phyloP scores from a whole-genome alignment of 2,797 vertebrate species.

The Knipowitschia caucasica region DNA sequence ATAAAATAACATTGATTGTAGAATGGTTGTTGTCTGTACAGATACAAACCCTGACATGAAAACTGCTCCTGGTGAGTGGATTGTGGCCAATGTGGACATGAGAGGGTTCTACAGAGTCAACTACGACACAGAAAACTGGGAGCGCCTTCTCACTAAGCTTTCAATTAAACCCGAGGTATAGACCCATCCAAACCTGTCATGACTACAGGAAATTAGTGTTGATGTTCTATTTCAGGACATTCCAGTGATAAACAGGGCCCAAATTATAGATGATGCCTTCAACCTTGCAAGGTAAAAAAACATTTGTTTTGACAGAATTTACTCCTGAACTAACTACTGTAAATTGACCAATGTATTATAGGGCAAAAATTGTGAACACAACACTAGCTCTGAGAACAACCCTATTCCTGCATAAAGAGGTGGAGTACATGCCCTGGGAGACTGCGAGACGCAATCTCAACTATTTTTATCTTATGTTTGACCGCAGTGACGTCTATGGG shows the following conservation, averaged over 20 bases:
- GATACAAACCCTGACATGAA: not conserved
- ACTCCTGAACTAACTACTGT: not conserved
- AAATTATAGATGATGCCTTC: conserved; percentile 87
- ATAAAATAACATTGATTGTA: not conserved
- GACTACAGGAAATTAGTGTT: not conserved
- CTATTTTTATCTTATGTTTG: conserved; percentile 86
- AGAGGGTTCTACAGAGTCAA: conserved; percentile 86
- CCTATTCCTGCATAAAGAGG: conserved; percentile 75
- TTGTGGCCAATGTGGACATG: conserved; percentile 83
- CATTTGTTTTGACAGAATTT: too few relatives aligned
- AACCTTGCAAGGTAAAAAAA: conserved; percentile 90
- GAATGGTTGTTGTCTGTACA: conserved; percentile 16
- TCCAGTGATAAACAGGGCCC: conserved; percentile 86
- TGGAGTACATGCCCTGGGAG: conserved; percentile 85
- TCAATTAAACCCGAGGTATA: conserved; percentile 26
- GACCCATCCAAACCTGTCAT: not conserved
- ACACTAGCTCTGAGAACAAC: conserved; percentile 84
- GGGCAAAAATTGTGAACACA: conserved; percentile 68
- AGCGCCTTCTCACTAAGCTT: conserved; percentile 68
- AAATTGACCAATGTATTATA: conserved; percentile 44
- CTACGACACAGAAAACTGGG: conserved; percentile 86
- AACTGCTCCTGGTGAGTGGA: conserved; percentile 39
- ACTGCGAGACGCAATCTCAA: conserved; percentile 70
- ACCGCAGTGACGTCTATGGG: conserved; percentile 84
- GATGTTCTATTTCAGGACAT: conserved; percentile 69